Evolutionary conservation across 2,797 vertebrate genomes (phyloP).

Genomic region (Zenarchopterus dispar): DNA sequence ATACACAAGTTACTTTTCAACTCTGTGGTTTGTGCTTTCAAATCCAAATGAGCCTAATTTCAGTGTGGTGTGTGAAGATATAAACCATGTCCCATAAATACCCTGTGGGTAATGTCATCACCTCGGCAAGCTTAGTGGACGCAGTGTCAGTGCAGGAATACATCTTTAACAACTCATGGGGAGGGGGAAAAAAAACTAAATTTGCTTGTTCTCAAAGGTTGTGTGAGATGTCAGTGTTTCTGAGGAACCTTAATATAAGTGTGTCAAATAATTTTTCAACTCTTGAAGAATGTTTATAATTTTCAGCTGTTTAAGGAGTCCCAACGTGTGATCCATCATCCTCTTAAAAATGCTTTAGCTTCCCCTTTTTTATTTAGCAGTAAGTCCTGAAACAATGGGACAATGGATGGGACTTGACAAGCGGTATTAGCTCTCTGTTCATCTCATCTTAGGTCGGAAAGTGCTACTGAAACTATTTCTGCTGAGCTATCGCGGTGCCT

Average conservation of each 20-base stretch:
- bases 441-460: slow-evolving; percentile 29
- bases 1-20: slow-evolving; percentile 26
- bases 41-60: slow-evolving; percentile 55
- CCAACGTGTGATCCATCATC: no score
- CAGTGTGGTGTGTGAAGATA: slow-evolving; percentile 49
- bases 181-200: no score
- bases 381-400: not conserved
- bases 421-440: slow-evolving; percentile 14
- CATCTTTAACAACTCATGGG: not conserved
- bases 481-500: slow-evolving; percentile 66
- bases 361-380: no score
- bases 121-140: slow-evolving; percentile 35
- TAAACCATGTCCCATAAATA: slow-evolving; percentile 50
- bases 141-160: slow-evolving; percentile 15
- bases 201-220: no score
- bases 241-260: no score
- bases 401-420: not conserved
- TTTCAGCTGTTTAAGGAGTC: no score
- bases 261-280: no score
- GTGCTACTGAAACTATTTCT: slow-evolving; percentile 47
- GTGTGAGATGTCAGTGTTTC: no score
- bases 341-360: not conserved
- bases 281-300: no score
- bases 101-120: slow-evolving; percentile 40
- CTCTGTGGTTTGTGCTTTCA: slow-evolving; percentile 46